Evolutionary conservation across 2,113 vertebrate species (phyloP).

Genomic region (Climacteris rufus): DNA sequence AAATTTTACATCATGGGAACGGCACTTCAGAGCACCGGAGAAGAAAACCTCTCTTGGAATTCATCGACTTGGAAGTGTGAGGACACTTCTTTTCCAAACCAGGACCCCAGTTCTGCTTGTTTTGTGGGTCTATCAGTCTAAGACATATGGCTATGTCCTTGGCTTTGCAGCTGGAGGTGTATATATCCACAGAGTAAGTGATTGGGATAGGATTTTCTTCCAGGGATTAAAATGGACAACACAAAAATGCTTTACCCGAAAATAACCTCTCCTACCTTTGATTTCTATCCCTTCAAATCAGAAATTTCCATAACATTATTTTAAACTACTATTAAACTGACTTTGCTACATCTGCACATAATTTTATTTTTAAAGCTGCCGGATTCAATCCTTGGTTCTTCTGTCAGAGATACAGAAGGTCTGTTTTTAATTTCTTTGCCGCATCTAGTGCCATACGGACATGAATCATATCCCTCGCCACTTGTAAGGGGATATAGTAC

Average conservation of each 20-base stretch:
- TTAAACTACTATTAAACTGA: neutral
- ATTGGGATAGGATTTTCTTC: neutral
- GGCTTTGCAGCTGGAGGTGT: neutral
- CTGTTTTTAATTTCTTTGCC: neutral
- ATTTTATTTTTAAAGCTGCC: neutral
- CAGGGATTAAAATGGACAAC: neutral
- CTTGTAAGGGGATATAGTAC: neutral
- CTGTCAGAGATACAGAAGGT: neutral
- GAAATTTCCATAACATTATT: neutral
- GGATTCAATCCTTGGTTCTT: neutral
- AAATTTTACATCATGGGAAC: neutral
- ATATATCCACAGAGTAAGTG: neutral
- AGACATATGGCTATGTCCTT: neutral
- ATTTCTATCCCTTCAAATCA: neutral
- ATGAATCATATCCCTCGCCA: neutral
- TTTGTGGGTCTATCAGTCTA: neutral
- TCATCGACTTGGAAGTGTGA: neutral
- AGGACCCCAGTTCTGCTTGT: neutral
- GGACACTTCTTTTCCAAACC: neutral
- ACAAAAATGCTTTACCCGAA: neutral
- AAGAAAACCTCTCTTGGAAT: neutral
- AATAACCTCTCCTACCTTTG: neutral
- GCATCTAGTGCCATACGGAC: neutral
- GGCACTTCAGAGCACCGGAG: rapidly evolving
- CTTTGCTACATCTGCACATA: neutral